A percentile compares a stretch with the other conserved stretches of the same genome.
phyloP scores from a whole-genome alignment of 35 echinoderm and acorn worm species.

The Apostichopus californicus region DNA sequence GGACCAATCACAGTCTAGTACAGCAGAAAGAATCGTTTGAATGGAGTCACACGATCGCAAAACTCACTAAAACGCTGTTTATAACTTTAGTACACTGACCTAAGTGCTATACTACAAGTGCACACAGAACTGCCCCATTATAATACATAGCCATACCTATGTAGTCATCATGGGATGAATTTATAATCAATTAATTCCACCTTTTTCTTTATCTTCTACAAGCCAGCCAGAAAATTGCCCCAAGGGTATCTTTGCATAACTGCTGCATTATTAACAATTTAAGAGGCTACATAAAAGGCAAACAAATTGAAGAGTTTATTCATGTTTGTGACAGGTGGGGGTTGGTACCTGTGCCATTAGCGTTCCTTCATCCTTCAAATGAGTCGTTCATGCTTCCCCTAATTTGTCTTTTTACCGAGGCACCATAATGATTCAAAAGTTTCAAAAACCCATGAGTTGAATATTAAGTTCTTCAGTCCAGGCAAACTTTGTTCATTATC shows the following conservation, averaged over 20 bases:
- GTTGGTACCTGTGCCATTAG: background rate
- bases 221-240: constrained; percentile 11
- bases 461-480: background rate
- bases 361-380: background rate
- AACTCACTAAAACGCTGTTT: no score
- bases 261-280: constrained; percentile 30
- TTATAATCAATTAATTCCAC: background rate
- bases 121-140: background rate
- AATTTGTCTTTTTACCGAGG: constrained; percentile 2
- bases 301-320: constrained; percentile 4
- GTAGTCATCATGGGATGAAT: background rate
- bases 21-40: no score
- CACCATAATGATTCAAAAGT: constrained; percentile 1
- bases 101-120: no score
- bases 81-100: no score
- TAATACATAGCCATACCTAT: background rate
- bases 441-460: no score
- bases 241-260: constrained; percentile 23
- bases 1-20: background rate
- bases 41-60: no score
- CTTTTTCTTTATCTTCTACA: background rate
- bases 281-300: constrained; percentile 8
- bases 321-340: constrained; percentile 26
- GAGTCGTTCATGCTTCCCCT: background rate
- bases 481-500: background rate